Conservation (phyloP, 2,797 vertebrate species). For the Heliangelus exortis region DNA sequence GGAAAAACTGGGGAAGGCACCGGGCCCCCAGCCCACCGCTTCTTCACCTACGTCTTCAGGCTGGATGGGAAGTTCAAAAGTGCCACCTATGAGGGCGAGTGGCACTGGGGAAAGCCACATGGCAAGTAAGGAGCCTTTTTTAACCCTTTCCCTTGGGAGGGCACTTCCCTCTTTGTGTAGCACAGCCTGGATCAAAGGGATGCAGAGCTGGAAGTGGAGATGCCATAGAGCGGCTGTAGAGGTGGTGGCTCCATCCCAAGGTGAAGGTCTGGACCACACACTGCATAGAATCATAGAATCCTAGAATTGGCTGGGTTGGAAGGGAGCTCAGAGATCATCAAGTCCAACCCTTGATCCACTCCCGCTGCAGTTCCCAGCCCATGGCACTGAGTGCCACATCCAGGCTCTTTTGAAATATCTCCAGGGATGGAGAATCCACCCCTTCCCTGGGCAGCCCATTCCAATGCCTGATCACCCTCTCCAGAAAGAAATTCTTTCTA, state of each 20-base stretch:
- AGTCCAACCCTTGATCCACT: too few relatives aligned
- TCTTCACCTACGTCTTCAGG: constrained; percentile 63
- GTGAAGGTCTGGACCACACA: neutral
- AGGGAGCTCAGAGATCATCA: too few relatives aligned
- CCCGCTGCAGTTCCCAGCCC: too few relatives aligned
- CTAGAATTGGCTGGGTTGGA: too few relatives aligned
- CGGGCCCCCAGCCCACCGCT: constrained; percentile 27
- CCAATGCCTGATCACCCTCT: too few relatives aligned
- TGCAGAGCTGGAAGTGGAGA: neutral
- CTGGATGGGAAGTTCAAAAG: constrained; percentile 62
- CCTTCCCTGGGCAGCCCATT: too few relatives aligned
- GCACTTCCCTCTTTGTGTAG: neutral
- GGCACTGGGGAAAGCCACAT: constrained; percentile 75
- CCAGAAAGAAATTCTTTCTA: too few relatives aligned
- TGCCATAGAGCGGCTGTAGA: neutral
- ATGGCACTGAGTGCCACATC: too few relatives aligned
- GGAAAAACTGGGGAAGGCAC: constrained; percentile 6
- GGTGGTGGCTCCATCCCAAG: neutral
- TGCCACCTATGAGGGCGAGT: constrained; percentile 77
- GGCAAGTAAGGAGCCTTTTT: constrained; percentile 74
- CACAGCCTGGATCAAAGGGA: neutral
- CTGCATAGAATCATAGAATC: too few relatives aligned
- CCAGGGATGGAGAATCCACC: too few relatives aligned
- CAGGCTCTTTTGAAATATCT: too few relatives aligned
- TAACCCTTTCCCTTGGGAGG: neutral